These are phyloP conservation scores for Molossus molossus DNA, from an alignment of 2,797 vertebrate species.

Conservation along the genomic window DNA sequence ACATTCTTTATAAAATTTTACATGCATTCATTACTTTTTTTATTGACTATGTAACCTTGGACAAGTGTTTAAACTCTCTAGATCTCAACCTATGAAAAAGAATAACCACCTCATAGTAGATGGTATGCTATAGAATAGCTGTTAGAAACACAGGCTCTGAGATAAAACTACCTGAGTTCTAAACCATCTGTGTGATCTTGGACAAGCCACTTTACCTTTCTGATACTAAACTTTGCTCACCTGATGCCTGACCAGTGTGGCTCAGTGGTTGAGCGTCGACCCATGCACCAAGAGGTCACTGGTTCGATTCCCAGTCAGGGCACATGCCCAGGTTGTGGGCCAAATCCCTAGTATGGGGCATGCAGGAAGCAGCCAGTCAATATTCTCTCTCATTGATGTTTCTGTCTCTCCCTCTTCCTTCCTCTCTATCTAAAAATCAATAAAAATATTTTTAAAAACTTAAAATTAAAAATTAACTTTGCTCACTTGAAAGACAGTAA, in stretches of 20 bases:
- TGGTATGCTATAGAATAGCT: no score
- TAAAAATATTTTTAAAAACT: neutral
- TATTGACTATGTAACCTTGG: neutral
- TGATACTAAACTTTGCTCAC: no score
- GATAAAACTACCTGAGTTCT: no score
- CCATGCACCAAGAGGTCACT: neutral
- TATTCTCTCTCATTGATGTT: neutral
- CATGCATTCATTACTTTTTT: neutral
- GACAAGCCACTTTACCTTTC: no score
- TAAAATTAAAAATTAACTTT: no score
- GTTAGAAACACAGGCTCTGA: no score
- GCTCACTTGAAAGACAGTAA: no score
- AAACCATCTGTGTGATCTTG: no score
- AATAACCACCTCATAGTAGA: no score
- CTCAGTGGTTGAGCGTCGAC: neutral
- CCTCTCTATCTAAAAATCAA: neutral
- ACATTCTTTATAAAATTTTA: neutral
- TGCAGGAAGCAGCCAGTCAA: no score
- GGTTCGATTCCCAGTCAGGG: neutral
- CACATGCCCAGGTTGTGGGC: neutral
- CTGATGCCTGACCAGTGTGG: neutral
- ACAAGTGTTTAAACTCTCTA: no score
- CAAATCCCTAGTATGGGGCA: neutral
- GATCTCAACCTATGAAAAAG: no score
- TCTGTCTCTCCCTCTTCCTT: neutral